Base-by-base conservation (phyloP, 1,140 invertebrate species). In the Coptotermes formosanus region DNA sequence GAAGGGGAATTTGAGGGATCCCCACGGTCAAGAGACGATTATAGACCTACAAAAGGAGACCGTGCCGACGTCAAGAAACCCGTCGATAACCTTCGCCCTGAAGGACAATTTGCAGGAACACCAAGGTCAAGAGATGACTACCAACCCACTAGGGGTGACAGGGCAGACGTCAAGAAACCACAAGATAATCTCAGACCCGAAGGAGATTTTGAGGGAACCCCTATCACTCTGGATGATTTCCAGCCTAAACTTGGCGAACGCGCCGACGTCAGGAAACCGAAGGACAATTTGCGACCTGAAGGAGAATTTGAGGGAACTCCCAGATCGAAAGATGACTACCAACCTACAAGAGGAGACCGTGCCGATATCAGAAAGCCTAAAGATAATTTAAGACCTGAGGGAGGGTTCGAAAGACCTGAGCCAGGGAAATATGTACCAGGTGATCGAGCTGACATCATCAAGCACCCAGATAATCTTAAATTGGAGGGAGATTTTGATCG, bases 311-410 rank as follows among this genome's bases (percentile, higher is more conserved):
- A 87, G 88, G 90, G 90, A 89, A 91, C 92, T 9, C 85, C 88
- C 84, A 9, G 91, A 92, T 88, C 92, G 92, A 88, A 90, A 89
- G 91, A 90, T 83, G 91, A 90, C 84, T 91, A 89, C 87, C 84
- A 87, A 84, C 91, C 90, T 21, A 30, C 64, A 25, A 75, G 25
- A 75, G 92, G 91, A 14, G 92, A 92, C 52, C 89, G 92, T 82
- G 89, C 90, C 1, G 88, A 89, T 9, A 89, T 90, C n/a, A 91
- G 92, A 25, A 92, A 90, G 87, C 91, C 91, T 0, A 38, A 89
- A 75, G 92, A 94, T 88, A 94, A 94, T 88, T 87, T 94, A n/a
- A 90, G 89, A 87, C 92, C 93, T 87, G 93, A 94, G 90, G 94
- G 94, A 30, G 91, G 93, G 16, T 94, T 95, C 88, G 91, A 93